Conservation (phyloP, 2,113 vertebrate species). For the Agapornis roseicollis region DNA sequence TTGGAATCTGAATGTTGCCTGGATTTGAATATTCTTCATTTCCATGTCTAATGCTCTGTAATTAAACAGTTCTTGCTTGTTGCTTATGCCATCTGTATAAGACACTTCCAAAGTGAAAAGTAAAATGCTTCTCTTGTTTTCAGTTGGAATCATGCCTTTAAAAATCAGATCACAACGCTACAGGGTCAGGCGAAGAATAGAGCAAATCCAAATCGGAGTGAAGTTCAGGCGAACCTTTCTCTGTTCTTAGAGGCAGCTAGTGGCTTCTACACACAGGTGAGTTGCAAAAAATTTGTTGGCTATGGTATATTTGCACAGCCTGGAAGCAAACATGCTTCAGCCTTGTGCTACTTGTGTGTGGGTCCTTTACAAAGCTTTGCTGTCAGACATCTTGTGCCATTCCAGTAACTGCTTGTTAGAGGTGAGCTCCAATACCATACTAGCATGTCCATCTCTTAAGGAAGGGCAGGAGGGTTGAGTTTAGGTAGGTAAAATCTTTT, state of each 20-base stretch:
- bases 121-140: slow-evolving; percentile 55
- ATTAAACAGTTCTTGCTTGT: slow-evolving; percentile 56
- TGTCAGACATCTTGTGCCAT: not conserved
- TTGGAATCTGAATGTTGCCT: not conserved
- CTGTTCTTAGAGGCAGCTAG: slow-evolving; percentile 98
- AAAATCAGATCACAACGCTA: slow-evolving; percentile 99
- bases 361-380: not conserved
- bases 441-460: not conserved
- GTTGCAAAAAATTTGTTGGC: not conserved
- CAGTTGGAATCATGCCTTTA: slow-evolving; percentile 99
- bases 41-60: slow-evolving; percentile 16
- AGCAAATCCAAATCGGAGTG: slow-evolving; percentile 96
- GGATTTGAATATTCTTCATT: slow-evolving; percentile 13
- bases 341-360: accelerated
- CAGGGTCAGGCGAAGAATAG: slow-evolving; percentile 99
- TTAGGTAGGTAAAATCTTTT: not conserved
- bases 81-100: slow-evolving; percentile 35
- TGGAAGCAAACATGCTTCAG: not conserved
- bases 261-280: slow-evolving; percentile 98
- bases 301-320: not conserved
- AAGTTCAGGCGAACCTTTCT: slow-evolving; percentile 97
- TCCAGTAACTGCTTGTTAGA: not conserved
- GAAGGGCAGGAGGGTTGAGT: not conserved
- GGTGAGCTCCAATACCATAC: not conserved
- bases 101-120: slow-evolving; percentile 49